These are phyloP conservation scores for Prionace glauca DNA, from an alignment of 2,797 vertebrate species.

Conservation along the genomic window DNA sequence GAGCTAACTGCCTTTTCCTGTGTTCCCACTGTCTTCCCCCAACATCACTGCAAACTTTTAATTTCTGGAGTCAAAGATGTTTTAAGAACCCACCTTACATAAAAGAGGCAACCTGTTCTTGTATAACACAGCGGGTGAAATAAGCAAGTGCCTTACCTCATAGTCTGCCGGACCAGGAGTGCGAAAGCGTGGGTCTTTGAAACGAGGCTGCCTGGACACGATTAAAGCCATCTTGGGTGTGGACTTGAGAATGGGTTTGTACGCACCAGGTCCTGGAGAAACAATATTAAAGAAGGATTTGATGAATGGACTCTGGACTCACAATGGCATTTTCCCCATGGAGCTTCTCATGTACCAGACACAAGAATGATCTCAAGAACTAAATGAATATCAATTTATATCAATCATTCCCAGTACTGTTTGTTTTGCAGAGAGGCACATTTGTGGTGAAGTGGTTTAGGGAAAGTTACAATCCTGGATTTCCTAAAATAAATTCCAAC, in stretches of 20 bases:
- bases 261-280: conserved; percentile 46
- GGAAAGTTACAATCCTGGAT: neutral
- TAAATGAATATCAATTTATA: neutral
- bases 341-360: neutral
- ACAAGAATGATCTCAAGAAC: neutral
- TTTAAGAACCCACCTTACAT: neutral
- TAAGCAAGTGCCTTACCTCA: conserved; percentile 44
- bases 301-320: conserved; percentile 9
- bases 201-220: conserved; percentile 45
- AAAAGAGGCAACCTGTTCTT: neutral
- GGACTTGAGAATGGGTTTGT: conserved; percentile 43
- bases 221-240: conserved; percentile 42
- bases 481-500: neutral
- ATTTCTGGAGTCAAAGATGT: too few species aligned
- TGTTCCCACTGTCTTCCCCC: neutral
- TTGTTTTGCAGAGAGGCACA: neutral
- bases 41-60: neutral
- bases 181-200: conserved; percentile 43
- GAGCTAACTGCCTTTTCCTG: neutral
- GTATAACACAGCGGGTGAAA: neutral
- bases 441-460: neutral
- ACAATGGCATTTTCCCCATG: neutral
- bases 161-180: conserved; percentile 48
- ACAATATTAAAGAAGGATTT: conserved; percentile 39
- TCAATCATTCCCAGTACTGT: neutral